Conservation (phyloP, 2,113 vertebrate genomes). For the Planiliza haematocheilus region DNA sequence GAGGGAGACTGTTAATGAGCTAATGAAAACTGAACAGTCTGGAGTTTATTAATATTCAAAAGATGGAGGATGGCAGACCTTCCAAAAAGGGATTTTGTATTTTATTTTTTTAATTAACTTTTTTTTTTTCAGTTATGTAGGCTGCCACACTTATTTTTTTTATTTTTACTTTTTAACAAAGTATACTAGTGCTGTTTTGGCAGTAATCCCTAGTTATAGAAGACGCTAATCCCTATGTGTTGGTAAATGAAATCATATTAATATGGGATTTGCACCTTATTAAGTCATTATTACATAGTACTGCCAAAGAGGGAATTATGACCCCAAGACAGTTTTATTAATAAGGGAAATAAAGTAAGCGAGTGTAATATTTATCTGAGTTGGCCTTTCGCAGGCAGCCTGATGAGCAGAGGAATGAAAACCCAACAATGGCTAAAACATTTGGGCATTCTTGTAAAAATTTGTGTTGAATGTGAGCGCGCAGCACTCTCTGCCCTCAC, state of each 20-base stretch:
- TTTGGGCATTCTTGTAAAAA: conserved; percentile 35
- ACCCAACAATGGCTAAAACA: conserved; percentile 17
- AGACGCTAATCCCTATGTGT: background rate
- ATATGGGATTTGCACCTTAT: background rate
- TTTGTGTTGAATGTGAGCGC: conserved; percentile 10
- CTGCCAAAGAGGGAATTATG: background rate
- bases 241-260: background rate
- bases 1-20: background rate
- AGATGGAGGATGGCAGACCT: background rate
- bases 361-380: conserved; percentile 16
- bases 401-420: conserved; percentile 13
- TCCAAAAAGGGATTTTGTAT: background rate
- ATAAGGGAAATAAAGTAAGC: no score
- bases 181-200: no score
- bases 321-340: background rate
- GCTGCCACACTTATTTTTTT: background rate
- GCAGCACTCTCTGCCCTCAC: conserved; percentile 24
- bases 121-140: no score
- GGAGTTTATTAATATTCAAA: background rate
- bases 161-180: no score
- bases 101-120: background rate
- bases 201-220: no score
- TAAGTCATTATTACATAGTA: background rate
- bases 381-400: conserved; percentile 1
- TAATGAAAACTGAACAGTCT: conserved; percentile 9